These are phyloP conservation scores for Corythornis madagascariensis DNA, from an alignment of 2,113 vertebrate genomes.

Conservation along the genomic window DNA sequence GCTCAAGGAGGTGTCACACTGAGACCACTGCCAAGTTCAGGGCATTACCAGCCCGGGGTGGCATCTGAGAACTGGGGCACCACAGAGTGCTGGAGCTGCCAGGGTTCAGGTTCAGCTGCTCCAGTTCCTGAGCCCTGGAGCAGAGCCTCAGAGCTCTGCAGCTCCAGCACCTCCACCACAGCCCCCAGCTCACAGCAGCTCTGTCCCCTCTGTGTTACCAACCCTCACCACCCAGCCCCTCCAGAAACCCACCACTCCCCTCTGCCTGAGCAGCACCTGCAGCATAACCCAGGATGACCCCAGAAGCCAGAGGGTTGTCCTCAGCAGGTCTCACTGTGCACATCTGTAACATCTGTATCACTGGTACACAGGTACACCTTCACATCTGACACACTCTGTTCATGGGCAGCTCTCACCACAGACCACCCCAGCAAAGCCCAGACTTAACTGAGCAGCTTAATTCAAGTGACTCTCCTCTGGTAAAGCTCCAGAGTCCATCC, in stretches of 20 bases:
- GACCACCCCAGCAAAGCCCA: background rate
- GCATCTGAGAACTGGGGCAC: background rate
- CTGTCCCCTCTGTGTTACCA: background rate
- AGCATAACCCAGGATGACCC: background rate
- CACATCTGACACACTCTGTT: no score
- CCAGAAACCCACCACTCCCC: background rate
- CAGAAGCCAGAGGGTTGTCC: background rate
- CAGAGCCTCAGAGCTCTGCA: background rate
- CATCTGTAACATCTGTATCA: background rate
- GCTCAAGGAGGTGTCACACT: background rate
- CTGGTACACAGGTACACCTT: no score
- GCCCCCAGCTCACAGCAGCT: background rate
- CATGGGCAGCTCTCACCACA: background rate
- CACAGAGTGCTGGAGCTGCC: background rate
- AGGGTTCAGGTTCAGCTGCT: background rate
- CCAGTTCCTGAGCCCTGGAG: no score
- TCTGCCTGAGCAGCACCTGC: background rate
- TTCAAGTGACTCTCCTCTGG: background rate
- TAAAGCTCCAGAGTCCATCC: background rate
- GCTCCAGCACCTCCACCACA: background rate
- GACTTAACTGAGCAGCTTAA: background rate
- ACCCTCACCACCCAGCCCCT: background rate
- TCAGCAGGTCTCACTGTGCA: background rate
- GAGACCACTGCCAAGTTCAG: background rate
- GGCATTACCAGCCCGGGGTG: background rate